Conservation (phyloP, 1,140 invertebrate genomes). For the Drosophila oshimai region DNA sequence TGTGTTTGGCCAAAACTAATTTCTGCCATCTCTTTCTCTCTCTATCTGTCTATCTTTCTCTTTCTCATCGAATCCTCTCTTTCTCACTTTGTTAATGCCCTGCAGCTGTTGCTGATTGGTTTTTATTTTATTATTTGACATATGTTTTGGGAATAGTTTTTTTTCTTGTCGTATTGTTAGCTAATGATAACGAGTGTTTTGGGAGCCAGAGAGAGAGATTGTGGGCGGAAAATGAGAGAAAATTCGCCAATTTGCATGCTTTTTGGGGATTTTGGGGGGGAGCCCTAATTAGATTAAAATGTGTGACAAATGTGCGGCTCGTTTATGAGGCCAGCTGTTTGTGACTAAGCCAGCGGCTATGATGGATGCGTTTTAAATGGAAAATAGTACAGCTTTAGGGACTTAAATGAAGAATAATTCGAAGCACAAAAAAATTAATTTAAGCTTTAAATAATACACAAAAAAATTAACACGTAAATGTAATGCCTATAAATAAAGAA, state of each 20-base stretch:
- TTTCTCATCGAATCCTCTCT: neutral
- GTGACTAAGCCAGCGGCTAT: constrained; percentile 35
- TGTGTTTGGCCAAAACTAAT: constrained; percentile 56
- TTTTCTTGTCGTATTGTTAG: constrained; percentile 18
- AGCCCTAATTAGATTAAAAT: constrained; percentile 55
- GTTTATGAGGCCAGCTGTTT: constrained; percentile 33
- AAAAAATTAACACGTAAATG: too few species aligned
- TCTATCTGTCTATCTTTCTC: neutral
- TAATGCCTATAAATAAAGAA: too few species aligned
- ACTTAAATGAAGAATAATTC: neutral
- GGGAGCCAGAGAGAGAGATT: constrained; percentile 12
- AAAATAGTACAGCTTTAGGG: constrained; percentile 7
- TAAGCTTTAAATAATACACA: neutral
- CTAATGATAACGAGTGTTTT: constrained; percentile 61
- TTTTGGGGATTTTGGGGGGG: constrained; percentile 6
- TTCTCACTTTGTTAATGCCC: constrained; percentile 40
- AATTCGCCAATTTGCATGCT: constrained; percentile 46
- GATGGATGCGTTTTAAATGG: constrained; percentile 37
- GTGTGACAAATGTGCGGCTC: constrained; percentile 47
- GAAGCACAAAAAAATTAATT: neutral
- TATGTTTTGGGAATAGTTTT: constrained; percentile 67
- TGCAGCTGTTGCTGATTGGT: constrained; percentile 70
- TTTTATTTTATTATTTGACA: constrained; percentile 73
- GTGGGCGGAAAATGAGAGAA: neutral
- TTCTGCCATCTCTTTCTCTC: constrained; percentile 26